These are phyloP conservation scores for Botia kubotai DNA, from an alignment of 2,797 vertebrate genomes.

Conservation along the genomic window DNA sequence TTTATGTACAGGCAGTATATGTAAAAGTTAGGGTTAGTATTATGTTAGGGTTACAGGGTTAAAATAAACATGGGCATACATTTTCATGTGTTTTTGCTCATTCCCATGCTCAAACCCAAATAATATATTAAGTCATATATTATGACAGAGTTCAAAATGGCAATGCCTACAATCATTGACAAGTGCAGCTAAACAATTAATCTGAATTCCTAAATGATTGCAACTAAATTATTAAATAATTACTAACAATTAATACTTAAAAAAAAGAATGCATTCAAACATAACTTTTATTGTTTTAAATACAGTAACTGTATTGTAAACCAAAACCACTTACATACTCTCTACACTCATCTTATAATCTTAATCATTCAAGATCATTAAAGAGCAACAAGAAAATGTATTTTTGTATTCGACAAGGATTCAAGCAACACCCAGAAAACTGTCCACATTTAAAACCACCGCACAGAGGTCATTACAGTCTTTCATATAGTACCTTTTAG, in stretches of 20 bases:
- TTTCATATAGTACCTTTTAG: constrained; percentile 42
- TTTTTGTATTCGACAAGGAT: constrained; percentile 64
- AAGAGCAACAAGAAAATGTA: constrained; percentile 61
- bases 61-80: too few relatives aligned
- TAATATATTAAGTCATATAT: too few relatives aligned
- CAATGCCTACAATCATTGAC: too few relatives aligned
- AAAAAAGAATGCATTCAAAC: constrained; percentile 8
- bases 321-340: constrained; percentile 59
- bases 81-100: too few relatives aligned
- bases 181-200: too few relatives aligned
- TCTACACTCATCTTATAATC: constrained; percentile 61
- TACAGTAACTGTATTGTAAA: constrained; percentile 74
- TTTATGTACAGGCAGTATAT: too few relatives aligned
- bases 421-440: constrained; percentile 69
- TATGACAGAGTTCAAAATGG: too few relatives aligned
- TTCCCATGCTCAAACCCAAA: too few relatives aligned
- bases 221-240: too few relatives aligned
- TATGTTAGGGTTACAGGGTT: too few relatives aligned
- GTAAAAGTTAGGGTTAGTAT: too few relatives aligned
- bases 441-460: constrained; percentile 77
- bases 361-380: constrained; percentile 58
- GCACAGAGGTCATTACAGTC: constrained; percentile 61
- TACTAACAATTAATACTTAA: not conserved
- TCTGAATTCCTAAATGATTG: too few relatives aligned
- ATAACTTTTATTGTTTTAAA: constrained; percentile 73